Percentiles rank a stretch among this genome's conserved stretches.
These are phyloP conservation scores for Urosaurus nigricauda DNA, from an alignment of 2,797 vertebrate species.

Conservation along the genomic window DNA sequence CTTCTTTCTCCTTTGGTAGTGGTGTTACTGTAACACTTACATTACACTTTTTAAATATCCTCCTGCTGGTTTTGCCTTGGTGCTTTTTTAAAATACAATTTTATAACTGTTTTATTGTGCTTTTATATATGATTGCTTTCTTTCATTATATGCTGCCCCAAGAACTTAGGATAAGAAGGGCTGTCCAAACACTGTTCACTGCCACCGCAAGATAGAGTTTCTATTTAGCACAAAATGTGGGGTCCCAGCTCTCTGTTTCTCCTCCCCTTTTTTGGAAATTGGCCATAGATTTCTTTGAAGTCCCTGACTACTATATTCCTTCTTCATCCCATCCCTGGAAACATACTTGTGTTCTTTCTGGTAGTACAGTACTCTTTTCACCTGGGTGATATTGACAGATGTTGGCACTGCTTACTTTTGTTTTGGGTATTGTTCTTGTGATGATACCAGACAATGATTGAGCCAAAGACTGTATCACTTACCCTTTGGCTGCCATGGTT, in stretches of 20 bases:
- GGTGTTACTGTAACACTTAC: no score
- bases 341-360: not conserved
- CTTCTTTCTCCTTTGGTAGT: not conserved
- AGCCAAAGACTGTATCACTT: constrained; percentile 30
- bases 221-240: not conserved
- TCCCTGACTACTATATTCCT: not conserved
- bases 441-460: constrained; percentile 20
- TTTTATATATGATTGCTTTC: no score
- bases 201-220: not conserved
- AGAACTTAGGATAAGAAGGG: not conserved
- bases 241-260: not conserved
- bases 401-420: constrained; percentile 6
- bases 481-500: constrained; percentile 14
- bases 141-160: no score
- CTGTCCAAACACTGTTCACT: not conserved
- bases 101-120: no score
- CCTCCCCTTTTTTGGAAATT: not conserved
- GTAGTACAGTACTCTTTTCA: not conserved
- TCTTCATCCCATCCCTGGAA: not conserved
- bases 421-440: constrained; percentile 3
- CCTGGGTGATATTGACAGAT: constrained; percentile 16
- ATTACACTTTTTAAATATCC: no score
- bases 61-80: no score
- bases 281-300: not conserved
- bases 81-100: no score